Evolutionary conservation across 23 tunicate species (phyloP), one percentile per base, ranked within the genome.

Genomic region (Halocynthia roretzi): DNA sequence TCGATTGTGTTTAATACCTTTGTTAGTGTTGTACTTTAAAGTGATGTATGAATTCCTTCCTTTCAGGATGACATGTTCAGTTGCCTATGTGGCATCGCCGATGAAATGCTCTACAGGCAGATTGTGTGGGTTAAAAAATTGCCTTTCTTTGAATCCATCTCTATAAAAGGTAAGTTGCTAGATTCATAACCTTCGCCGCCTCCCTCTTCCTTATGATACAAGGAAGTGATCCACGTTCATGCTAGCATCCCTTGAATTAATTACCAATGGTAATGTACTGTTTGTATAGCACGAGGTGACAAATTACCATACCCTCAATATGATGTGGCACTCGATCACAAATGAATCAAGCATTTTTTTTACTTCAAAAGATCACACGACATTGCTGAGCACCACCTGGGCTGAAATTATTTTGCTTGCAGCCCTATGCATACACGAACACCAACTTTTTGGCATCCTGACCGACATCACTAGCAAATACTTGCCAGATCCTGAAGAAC

Each of bases 91-190:
- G 76, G 72, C 67, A 87, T 88, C 19, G 98, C 95, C 76, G 98
- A 93, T 83, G 89, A 93, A 68, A 80, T 93, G 87, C 56, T 93
- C 53, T 80, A 79, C 77, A 74, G 98, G 40, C 98, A 93, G 63
- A 93, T 93, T 17, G 81, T 82, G 48, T 93, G 98, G 98, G 88
- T 87, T 40, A 93, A 93, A 71, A 83, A 87, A 75, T 64, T 93
- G 61, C 98, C 98, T 22, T 93, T 93, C 76, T 93, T 78, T 70
- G 83, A 83, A 19, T 71, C 68, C 21, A 71, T 93, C 9, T 87
- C 98, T 5, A 83, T 93, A 53, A 87, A 93, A 68, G 95, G 95
- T 83, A 55, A 49, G 44, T 31, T 1, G 4, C 44, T 31, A 31
- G 44, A 31, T 31, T 31, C 44, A 31, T 31, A 31, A 31, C 44